phyloP scores from a whole-genome alignment of 2,888 invertebrate species.

The Tetranychus truncatus region DNA sequence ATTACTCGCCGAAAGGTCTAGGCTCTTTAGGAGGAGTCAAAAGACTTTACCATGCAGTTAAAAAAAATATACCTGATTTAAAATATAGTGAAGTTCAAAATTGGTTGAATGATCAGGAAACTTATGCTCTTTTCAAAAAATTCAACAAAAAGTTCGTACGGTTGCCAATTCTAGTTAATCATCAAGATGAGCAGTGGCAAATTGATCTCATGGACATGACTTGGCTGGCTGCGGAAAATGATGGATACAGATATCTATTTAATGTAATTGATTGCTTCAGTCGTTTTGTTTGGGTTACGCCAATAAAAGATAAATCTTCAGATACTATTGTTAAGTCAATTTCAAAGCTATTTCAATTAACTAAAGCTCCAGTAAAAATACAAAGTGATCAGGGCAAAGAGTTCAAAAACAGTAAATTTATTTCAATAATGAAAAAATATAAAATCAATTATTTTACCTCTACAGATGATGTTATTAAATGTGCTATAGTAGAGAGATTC shows the following conservation, averaged over 20 bases:
- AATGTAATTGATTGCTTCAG: slow-evolving; percentile 28
- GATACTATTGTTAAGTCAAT: slow-evolving; percentile 25
- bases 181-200: slow-evolving; percentile 27
- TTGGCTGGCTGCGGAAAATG: slow-evolving; percentile 21
- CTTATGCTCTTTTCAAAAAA: slow-evolving; percentile 22
- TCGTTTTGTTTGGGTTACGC: slow-evolving; percentile 26
- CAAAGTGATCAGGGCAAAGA: too few species aligned
- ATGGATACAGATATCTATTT: slow-evolving; percentile 26
- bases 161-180: slow-evolving; percentile 22
- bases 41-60: not conserved
- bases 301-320: slow-evolving; percentile 27
- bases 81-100: slow-evolving; percentile 14
- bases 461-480: slow-evolving; percentile 28
- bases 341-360: too few species aligned
- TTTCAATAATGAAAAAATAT: not conserved
- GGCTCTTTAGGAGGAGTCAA: not conserved
- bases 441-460: slow-evolving; percentile 23
- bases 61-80: not conserved
- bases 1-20: not conserved
- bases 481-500: not conserved
- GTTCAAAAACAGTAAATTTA: slow-evolving; percentile 19
- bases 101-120: slow-evolving; percentile 17
- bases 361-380: too few species aligned
- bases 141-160: slow-evolving; percentile 15
- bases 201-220: slow-evolving; percentile 26